Evolutionary conservation across 2,888 invertebrate genomes (phyloP).

Genomic region (Troilus luridus): DNA sequence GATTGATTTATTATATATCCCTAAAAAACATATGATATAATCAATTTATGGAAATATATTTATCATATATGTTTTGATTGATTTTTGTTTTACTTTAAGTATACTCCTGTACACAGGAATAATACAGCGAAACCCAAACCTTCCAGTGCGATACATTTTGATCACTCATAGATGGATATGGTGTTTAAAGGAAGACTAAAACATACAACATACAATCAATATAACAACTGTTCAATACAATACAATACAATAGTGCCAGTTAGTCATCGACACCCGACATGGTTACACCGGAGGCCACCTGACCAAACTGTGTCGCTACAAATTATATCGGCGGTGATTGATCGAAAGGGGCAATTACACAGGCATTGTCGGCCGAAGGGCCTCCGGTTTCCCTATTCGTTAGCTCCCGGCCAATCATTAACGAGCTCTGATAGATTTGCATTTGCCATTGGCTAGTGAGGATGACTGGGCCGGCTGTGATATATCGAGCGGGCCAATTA

Average conservation of each 20-base stretch:
- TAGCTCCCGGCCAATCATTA: background rate
- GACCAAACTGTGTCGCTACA: conserved; percentile 43
- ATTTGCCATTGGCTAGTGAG: conserved; percentile 40
- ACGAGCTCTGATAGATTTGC: background rate
- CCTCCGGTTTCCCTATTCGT: conserved; percentile 3
- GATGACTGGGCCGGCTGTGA: conserved; percentile 34
- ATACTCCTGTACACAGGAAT: background rate
- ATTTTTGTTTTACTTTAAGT: background rate
- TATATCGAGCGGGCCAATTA: conserved; percentile 35
- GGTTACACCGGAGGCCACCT: background rate
- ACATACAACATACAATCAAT: background rate
- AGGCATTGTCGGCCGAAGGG: conserved; percentile 2
- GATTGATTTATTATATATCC: no score
- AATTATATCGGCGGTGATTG: conserved; percentile 38
- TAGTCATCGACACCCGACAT: background rate
- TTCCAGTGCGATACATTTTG: no score
- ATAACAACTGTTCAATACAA: background rate
- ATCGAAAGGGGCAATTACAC: conserved; percentile 24
- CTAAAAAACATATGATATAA: no score
- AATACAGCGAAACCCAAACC: background rate
- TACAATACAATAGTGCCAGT: background rate
- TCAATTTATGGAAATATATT: no score
- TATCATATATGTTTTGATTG: no score
- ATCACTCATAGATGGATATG: background rate
- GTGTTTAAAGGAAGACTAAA: background rate